Conservation (phyloP, 2,888 invertebrate genomes). For the Eupithecia tripunctaria region DNA sequence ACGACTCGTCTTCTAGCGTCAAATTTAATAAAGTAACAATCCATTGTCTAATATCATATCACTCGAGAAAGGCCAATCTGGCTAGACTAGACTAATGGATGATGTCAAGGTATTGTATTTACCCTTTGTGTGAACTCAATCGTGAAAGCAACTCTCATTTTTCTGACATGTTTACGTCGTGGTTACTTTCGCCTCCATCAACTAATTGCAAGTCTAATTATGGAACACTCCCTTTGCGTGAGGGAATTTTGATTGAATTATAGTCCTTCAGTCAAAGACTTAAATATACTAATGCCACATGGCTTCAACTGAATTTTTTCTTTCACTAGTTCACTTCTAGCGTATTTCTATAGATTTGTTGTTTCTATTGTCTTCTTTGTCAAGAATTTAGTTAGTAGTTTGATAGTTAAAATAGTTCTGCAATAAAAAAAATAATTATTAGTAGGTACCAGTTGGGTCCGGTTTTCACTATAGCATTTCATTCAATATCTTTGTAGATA, state of each 20-base stretch:
- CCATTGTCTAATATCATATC: neutral
- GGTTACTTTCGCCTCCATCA: constrained; percentile 46
- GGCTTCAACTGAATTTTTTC: neutral
- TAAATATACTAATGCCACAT: neutral
- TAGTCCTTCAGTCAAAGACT: constrained; percentile 25
- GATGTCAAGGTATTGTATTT: neutral
- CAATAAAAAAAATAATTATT: too few relatives aligned
- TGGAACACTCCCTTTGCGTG: constrained; percentile 65
- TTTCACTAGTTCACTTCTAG: neutral
- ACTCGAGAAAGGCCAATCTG: neutral
- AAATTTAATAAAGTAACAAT: neutral
- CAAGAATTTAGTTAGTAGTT: too few relatives aligned
- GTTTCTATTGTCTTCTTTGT: neutral
- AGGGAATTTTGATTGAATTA: constrained; percentile 53
- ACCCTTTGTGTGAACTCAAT: neutral
- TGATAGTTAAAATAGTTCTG: too few relatives aligned
- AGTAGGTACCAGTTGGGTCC: too few relatives aligned
- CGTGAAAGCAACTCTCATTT: neutral
- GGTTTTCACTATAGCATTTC: neutral
- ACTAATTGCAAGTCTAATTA: constrained; percentile 59
- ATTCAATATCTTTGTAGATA: neutral
- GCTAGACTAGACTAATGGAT: neutral
- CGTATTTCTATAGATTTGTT: neutral
- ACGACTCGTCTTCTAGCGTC: neutral
- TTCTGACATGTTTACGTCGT: constrained; percentile 4